Conservation (phyloP, 1,140 invertebrate species). For the Tetranychus urticae region DNA sequence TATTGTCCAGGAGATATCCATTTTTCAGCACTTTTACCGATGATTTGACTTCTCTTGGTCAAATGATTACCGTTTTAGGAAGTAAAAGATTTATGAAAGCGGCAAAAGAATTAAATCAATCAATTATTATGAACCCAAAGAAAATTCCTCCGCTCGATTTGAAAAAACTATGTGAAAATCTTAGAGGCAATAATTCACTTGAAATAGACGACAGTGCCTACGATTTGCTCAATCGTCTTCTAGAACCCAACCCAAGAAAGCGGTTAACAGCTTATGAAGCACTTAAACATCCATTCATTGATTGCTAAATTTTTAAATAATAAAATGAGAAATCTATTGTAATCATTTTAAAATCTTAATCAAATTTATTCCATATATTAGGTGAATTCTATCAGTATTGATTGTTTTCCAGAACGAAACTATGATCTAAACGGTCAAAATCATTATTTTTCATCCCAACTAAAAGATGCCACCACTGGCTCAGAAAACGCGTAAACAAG, state of each 20-base stretch:
- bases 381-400: no score
- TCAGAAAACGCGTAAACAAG: no score
- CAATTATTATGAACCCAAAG: neutral
- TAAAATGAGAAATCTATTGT: no score
- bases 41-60: slow-evolving; percentile 50
- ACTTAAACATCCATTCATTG: slow-evolving; percentile 38
- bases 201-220: slow-evolving; percentile 30
- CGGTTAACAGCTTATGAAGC: slow-evolving; percentile 46
- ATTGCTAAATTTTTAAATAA: no score
- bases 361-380: no score
- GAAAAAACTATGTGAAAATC: slow-evolving; percentile 21
- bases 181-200: slow-evolving; percentile 19
- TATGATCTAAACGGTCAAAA: no score
- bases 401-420: no score
- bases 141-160: slow-evolving; percentile 27
- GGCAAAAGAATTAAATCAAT: slow-evolving; percentile 37
- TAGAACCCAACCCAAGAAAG: slow-evolving; percentile 45
- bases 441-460: no score
- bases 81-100: slow-evolving; percentile 36
- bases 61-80: slow-evolving; percentile 58
- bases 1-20: slow-evolving; percentile 51
- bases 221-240: slow-evolving; percentile 40
- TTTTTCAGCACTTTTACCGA: slow-evolving; percentile 51
- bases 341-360: no score
- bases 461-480: no score